phyloP scores from a whole-genome alignment of 2,888 invertebrate species.

The Platerodrilus igneus region DNA sequence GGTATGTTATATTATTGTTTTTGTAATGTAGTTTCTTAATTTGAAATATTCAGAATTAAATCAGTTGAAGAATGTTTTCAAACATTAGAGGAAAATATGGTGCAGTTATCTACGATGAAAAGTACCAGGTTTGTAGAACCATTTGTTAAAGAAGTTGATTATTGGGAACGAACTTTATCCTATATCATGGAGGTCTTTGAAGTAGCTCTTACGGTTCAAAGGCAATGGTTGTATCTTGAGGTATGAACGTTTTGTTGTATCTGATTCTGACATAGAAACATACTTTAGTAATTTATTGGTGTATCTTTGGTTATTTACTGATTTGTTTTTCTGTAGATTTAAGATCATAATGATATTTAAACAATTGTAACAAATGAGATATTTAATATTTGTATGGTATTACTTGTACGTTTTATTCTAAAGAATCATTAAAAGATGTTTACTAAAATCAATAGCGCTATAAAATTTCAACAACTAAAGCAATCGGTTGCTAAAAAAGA shows the following conservation, averaged over 20 bases:
- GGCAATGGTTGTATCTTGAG: constrained; percentile 82
- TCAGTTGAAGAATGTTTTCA: constrained; percentile 74
- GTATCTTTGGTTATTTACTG: too few relatives aligned
- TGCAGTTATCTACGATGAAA: constrained; percentile 81
- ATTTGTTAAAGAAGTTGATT: constrained; percentile 76
- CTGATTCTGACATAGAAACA: neutral
- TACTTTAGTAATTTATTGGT: too few relatives aligned
- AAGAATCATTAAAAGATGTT: too few relatives aligned
- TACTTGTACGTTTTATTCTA: too few relatives aligned
- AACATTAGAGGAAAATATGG: constrained; percentile 79
- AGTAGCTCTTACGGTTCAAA: constrained; percentile 73
- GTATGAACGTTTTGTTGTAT: constrained; percentile 37
- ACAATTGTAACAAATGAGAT: too few relatives aligned
- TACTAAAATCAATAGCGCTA: too few relatives aligned
- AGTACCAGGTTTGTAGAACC: constrained; percentile 83
- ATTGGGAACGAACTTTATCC: constrained; percentile 81
- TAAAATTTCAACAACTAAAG: too few relatives aligned
- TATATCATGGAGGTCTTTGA: constrained; percentile 79
- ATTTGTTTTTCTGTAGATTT: too few relatives aligned
- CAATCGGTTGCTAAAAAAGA: too few relatives aligned
- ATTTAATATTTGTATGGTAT: too few relatives aligned
- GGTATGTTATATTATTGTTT: too few relatives aligned
- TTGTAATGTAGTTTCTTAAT: neutral
- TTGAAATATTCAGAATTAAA: constrained; percentile 53
- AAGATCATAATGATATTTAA: too few relatives aligned